phyloP scores from a whole-genome alignment of 1,140 invertebrate genomes.

The Cephus cinctus region DNA sequence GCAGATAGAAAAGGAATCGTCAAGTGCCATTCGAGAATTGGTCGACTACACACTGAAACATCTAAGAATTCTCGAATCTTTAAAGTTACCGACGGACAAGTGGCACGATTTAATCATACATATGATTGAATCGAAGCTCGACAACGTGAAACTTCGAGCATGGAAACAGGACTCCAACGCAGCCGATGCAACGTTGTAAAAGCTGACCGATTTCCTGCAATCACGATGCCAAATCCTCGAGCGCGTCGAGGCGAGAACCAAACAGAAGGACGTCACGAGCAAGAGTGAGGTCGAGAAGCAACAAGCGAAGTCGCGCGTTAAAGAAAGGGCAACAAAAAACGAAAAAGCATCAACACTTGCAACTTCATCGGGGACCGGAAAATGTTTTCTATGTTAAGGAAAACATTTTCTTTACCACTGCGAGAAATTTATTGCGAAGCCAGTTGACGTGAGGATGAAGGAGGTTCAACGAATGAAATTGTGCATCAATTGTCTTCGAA shows the following conservation, averaged over 20 bases:
- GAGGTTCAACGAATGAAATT: constrained; percentile 9
- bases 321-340: not conserved
- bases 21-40: constrained; percentile 15
- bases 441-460: constrained; percentile 13
- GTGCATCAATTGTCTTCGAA: constrained; percentile 17
- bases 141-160: constrained; percentile 14
- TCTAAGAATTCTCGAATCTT: constrained; percentile 13
- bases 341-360: constrained; percentile 9
- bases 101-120: constrained; percentile 23
- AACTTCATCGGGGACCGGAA: not conserved
- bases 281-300: not conserved
- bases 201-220: constrained; percentile 14
- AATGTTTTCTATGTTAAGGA: constrained; percentile 12
- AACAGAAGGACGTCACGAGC: constrained; percentile 5
- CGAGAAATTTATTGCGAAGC: constrained; percentile 10
- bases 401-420: constrained; percentile 16
- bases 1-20: constrained; percentile 13
- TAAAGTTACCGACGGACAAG: constrained; percentile 12
- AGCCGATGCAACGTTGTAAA: not conserved
- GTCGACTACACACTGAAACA: constrained; percentile 21
- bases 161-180: constrained; percentile 16
- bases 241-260: constrained; percentile 9
- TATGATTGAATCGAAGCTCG: constrained; percentile 20
- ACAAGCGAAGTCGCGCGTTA: not conserved
- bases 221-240: constrained; percentile 15